Percentiles rank a stretch among this genome's conserved stretches.
Evolutionary conservation across 1,140 invertebrate genomes (phyloP).

Genomic region (Neocloeon triangulifer): DNA sequence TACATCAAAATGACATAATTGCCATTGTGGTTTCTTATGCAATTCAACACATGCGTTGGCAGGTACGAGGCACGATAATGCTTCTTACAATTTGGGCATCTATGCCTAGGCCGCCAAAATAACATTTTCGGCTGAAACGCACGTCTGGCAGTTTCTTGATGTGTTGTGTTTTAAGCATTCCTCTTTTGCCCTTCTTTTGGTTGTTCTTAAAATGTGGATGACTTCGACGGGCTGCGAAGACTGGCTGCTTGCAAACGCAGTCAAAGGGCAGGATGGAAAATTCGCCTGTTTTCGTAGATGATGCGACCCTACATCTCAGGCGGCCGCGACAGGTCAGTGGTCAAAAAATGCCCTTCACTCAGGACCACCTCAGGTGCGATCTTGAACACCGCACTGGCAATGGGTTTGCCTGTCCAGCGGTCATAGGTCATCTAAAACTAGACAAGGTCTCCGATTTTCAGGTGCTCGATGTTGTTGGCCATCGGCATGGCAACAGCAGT

Average conservation of each 20-base stretch:
- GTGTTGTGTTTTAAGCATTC: no score
- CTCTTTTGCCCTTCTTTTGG: no score
- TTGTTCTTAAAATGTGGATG: no score
- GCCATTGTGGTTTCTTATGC: no score
- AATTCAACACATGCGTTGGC: no score
- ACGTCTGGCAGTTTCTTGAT: no score
- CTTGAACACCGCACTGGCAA: slow-evolving; percentile 88
- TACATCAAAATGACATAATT: no score
- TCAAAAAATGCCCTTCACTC: slow-evolving; percentile 82
- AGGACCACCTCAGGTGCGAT: slow-evolving; percentile 83
- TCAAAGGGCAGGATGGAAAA: slow-evolving; percentile 96
- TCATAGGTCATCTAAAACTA: slow-evolving; percentile 99
- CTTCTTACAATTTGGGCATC: no score
- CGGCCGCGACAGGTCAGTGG: slow-evolving; percentile 57
- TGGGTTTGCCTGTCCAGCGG: slow-evolving; percentile 85
- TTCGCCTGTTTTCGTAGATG: slow-evolving; percentile 93
- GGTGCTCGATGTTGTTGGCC: slow-evolving; percentile 86
- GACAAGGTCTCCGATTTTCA: slow-evolving; percentile 93
- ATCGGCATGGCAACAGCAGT: no score
- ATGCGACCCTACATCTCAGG: slow-evolving; percentile 76
- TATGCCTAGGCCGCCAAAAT: no score
- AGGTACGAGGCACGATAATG: no score
- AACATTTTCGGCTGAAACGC: no score
- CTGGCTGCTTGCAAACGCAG: slow-evolving; percentile 76
- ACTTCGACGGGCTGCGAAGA: slow-evolving; percentile 70